Conservation (phyloP, 2,113 vertebrate species). For the Dicentrarchus labrax region DNA sequence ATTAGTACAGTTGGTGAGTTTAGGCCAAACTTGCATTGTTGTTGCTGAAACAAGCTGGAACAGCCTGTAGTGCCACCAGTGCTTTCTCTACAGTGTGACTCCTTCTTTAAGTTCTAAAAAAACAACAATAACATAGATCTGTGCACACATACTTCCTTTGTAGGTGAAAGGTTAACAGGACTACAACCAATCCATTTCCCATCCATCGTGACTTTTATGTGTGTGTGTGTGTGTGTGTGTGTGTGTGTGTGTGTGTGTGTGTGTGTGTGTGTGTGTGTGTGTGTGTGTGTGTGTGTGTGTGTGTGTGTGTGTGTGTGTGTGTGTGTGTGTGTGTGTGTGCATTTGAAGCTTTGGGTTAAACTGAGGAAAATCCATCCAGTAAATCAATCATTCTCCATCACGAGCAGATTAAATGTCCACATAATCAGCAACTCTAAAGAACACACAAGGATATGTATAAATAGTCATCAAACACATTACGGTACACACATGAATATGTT, state of each 20-base stretch:
- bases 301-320: constrained; percentile 19
- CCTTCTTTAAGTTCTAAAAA: not conserved
- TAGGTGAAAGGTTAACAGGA: constrained; percentile 40
- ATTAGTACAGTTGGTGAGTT: not conserved
- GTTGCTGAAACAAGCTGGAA: not conserved
- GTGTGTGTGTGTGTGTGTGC: not conserved
- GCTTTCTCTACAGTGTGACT: not conserved
- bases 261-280: not conserved
- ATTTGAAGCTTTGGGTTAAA: not conserved
- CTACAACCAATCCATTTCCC: constrained; percentile 37
- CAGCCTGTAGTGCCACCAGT: not conserved
- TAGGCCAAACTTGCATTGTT: not conserved
- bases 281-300: not conserved
- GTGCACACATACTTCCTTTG: not conserved
- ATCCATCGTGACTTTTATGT: not conserved
- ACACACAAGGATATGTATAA: constrained; percentile 1
- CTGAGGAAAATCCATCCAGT: constrained; percentile 41
- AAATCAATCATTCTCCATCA: constrained; percentile 60
- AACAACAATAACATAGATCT: not conserved
- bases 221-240: constrained; percentile 17
- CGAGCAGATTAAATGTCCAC: constrained; percentile 50
- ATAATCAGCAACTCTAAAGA: constrained; percentile 35
- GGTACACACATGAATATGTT: no score
- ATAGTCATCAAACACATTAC: not conserved
- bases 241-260: constrained; percentile 5